Evolutionary conservation across 2,113 vertebrate genomes (phyloP).

Genomic region (Buteo buteo): DNA sequence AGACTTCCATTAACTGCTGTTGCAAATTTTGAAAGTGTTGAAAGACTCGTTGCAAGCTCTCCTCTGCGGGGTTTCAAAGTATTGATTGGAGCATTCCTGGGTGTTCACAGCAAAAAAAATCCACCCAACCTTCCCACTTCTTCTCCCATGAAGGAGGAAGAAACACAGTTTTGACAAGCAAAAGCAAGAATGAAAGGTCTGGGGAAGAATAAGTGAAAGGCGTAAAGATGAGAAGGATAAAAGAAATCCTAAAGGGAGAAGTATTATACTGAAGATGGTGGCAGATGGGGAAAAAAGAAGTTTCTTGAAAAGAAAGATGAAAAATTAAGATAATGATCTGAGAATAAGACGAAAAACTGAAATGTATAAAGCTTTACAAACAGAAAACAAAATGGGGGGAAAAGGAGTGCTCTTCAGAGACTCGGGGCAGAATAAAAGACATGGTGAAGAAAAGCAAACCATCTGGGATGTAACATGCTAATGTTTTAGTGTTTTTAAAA

Average conservation of each 20-base stretch:
- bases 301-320: slow-evolving; percentile 39
- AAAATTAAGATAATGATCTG: slow-evolving; percentile 38
- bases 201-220: slow-evolving; percentile 40
- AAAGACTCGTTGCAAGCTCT: not conserved
- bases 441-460: not conserved
- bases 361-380: slow-evolving; percentile 31
- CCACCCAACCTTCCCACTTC: slow-evolving; percentile 23
- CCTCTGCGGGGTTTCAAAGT: not conserved
- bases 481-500: not conserved
- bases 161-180: slow-evolving; percentile 41
- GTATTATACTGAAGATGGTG: not conserved
- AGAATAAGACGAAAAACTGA: not conserved
- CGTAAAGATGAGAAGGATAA: slow-evolving; percentile 35
- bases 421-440: not conserved
- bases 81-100: not conserved
- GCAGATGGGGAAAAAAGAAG: not conserved
- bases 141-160: slow-evolving; percentile 1
- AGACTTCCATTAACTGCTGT: slow-evolving; percentile 43
- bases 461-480: not conserved
- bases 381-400: not conserved
- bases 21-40: slow-evolving; percentile 9
- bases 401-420: not conserved
- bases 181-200: slow-evolving; percentile 15
- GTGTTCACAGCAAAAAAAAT: not conserved
- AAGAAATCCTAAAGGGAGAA: slow-evolving; percentile 31